Evolutionary conservation across 2,888 invertebrate genomes (phyloP), one percentile per base, ranked within the genome.

Genomic region (Axea sp.): DNA sequence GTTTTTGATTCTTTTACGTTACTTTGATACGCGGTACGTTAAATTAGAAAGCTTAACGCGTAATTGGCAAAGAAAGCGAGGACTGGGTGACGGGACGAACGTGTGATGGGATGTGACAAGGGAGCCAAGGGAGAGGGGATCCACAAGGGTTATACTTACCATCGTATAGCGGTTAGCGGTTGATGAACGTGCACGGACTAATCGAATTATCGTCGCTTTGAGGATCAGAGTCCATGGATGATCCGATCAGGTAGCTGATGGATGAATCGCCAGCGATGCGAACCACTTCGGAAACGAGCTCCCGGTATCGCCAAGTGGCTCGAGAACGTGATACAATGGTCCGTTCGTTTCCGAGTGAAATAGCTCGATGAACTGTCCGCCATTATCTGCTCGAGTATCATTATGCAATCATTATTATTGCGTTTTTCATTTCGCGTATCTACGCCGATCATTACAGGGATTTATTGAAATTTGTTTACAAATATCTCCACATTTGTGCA

Each of bases 191-290:
- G 82, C 81, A 81, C 77, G 78, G 79, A 80, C 79, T 87, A 87
- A 87, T 87, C 84, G 86, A 87, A 85, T 87, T 87, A 87, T 86
- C 85, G 85, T 85, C 82, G 86, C 87, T 87, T 87, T 87, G 87
- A 86, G 82, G 83, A 85, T 86, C 86, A 84, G 84, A 80, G 81
- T 78, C 86, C 86, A 85, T 85, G 83, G 83, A 83, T 86, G 87
- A 87, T 86, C 82, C 81, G 83, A 87, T 87, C 85, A 86, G 82
- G 82, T 83, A 81, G 78, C 84, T 82, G 86, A 84, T 82, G 84
- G 83, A 85, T 84, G 83, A 82, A 83, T 85, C 82, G 82, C 80
- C 82, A 84, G 80, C 84, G 84, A 86, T 84, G 84, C 84, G 83
- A 84, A 81, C 81, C 81, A 84, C 84, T 86, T 83, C 80, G 83